Base-by-base conservation (phyloP, 2,888 invertebrate genomes). In the Trichopoda pennipes region DNA sequence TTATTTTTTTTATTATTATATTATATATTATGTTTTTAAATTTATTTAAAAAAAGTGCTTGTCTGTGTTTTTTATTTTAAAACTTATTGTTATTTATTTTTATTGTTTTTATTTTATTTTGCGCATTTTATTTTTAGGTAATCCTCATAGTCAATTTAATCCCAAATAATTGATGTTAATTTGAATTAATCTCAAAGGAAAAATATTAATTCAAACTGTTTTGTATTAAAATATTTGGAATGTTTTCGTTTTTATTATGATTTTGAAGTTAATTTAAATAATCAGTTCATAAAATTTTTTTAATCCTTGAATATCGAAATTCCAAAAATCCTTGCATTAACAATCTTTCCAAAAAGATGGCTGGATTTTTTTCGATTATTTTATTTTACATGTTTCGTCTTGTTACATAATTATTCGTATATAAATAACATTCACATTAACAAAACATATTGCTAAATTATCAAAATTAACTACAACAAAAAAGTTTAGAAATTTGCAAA, bases 141-240 rank as follows among this genome's bases (percentile, higher is more conserved):
- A 90, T 87, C 90, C 90, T 85, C 88, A 89, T 90, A 91, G 88
- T 89, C 89, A 91, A 87, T 89, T 90, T 90, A 91, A 90, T 88
- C 86, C 87, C 86, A 90, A 90, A 86, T 90, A 91, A 89, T 86
- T 85, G 86, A 84, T 87, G 84, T 85, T 84, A 84, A 70, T 80
- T 69, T 69, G 42, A 74, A 64, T 44, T 68, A 55, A 79, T 70
- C 47, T 9, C 56, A 56, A 47, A 47, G 19, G 17, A 58, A 56
- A 55, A 63, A 21, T 60, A 19, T 16, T 44, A 60, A 19, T 53
- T 58, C 47, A 64, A 23, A 44, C 23, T 42, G 16, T 55, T 84
- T 83, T 84, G 87, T 86, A 85, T 86, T 80, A 84, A 84, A 83
- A 7, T 21, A 6, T 44, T 44, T 58, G 16, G 28, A 21, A 17